Evolutionary conservation across 2,797 vertebrate genomes (phyloP).

Genomic region (Neomorphus geoffroyi): DNA sequence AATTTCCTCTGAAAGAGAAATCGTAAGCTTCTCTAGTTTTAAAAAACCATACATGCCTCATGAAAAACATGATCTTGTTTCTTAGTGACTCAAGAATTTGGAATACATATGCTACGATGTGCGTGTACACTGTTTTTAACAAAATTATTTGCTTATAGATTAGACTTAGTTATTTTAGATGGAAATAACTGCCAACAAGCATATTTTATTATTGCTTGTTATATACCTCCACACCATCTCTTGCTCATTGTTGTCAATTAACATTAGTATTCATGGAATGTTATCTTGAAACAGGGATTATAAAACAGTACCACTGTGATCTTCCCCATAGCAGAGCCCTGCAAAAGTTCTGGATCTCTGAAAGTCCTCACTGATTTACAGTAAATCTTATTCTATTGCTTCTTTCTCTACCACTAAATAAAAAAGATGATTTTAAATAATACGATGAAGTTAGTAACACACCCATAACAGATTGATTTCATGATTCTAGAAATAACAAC

Average conservation of each 20-base stretch:
- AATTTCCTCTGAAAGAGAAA: background rate
- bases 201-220: background rate
- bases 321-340: slow-evolving; percentile 17
- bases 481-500: slow-evolving; percentile 7
- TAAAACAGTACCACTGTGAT: slow-evolving; percentile 35
- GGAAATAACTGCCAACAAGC: background rate
- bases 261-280: slow-evolving; percentile 43
- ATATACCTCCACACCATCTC: background rate
- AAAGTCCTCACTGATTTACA: slow-evolving; percentile 22
- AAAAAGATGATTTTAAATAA: slow-evolving; percentile 22
- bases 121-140: background rate
- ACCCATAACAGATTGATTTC: background rate
- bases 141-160: background rate
- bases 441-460: background rate
- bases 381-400: slow-evolving; percentile 18
- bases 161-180: background rate
- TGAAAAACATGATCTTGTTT: background rate
- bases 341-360: background rate
- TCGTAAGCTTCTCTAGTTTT: background rate
- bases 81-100: background rate
- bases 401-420: slow-evolving; percentile 4
- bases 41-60: background rate
- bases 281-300: slow-evolving; percentile 24
- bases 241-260: background rate
- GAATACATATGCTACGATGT: background rate